Evolutionary conservation across 2,113 vertebrate genomes (phyloP), one percentile per base, ranked within the genome.

Genomic region (Recurvirostra avosetta): DNA sequence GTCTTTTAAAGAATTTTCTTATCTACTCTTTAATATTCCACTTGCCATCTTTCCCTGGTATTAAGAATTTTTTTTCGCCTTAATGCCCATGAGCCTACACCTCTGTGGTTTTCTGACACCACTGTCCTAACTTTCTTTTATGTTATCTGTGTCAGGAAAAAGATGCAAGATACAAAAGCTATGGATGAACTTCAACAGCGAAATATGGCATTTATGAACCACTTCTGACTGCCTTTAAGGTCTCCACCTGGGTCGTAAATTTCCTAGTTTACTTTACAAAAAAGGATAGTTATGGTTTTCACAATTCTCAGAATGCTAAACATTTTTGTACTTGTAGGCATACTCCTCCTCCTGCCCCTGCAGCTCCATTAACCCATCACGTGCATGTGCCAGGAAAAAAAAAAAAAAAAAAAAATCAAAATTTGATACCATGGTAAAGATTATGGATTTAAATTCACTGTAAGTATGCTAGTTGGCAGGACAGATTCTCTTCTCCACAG

Each of bases 281-380:
- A 74, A 47, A 20, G 3, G 11, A 18, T 1, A 53, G 26, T 15
- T 26, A 50, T 5, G 0, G 1, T n/a, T 41, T 66, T 55, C 30
- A 36, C 22, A 67, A 6, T 17, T 41, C 34, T 59, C 78, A 59
- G 20, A 32, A 23, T 1, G 8, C 71, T 16, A 19, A 71, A 59
- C 38, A 8, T 26, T 66, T 63, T 4, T 34, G 22, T 20, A 40
- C 29, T 52, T 65, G 5, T 2, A 50, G 56, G 19, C 52, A 30
- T 23, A 5, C 18, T 58, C 8, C n/a, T 56, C 25, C 43, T 34
- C 52, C 41, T 75, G 32, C 38, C 36, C 32, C 36, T 68, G 41
- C 20, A 59, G 52, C 18, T 66, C 58, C 45, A 68, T 12, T 45
- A 50, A 55, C 36, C 40, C 32, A 67, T 14, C 27, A 25, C 4